Evolutionary conservation across 2,888 invertebrate genomes (phyloP).

Genomic region (Hyposoter didymator): DNA sequence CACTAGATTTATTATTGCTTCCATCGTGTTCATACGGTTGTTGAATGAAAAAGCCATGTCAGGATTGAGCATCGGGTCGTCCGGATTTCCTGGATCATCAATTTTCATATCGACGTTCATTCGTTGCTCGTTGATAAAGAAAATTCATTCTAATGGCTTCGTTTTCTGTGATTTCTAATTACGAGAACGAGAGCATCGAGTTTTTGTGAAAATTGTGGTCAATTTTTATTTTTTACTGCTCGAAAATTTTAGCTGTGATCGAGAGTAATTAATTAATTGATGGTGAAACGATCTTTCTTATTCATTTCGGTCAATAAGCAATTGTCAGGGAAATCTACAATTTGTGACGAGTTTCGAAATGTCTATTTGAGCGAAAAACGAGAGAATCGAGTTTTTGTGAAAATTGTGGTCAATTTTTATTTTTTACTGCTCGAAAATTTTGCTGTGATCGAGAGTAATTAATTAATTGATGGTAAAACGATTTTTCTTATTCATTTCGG

Average conservation of each 20-base stretch:
- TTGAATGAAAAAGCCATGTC: slow-evolving; percentile 81
- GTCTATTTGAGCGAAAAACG: slow-evolving; percentile 38
- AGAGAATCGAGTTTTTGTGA: neutral
- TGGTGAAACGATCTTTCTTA: neutral
- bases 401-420: neutral
- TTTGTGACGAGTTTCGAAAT: slow-evolving; percentile 23
- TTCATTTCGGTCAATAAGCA: neutral
- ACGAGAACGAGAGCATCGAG: neutral
- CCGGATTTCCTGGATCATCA: slow-evolving; percentile 78
- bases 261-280: neutral
- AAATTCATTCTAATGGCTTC: neutral
- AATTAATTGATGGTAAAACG: neutral
- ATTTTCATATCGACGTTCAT: slow-evolving; percentile 5
- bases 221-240: neutral
- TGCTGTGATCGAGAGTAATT: neutral
- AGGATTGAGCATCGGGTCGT: slow-evolving; percentile 79
- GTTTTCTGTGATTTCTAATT: neutral
- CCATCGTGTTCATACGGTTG: slow-evolving; percentile 76
- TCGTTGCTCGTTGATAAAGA: neutral
- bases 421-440: neutral
- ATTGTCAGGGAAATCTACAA: neutral
- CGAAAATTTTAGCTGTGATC: neutral
- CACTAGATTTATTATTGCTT: slow-evolving; percentile 76
- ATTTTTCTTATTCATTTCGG: neutral
- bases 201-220: neutral